Evolutionary conservation across 2,888 invertebrate species (phyloP), one percentile per base, ranked within the genome.

Genomic region (Euzetes globulus): DNA sequence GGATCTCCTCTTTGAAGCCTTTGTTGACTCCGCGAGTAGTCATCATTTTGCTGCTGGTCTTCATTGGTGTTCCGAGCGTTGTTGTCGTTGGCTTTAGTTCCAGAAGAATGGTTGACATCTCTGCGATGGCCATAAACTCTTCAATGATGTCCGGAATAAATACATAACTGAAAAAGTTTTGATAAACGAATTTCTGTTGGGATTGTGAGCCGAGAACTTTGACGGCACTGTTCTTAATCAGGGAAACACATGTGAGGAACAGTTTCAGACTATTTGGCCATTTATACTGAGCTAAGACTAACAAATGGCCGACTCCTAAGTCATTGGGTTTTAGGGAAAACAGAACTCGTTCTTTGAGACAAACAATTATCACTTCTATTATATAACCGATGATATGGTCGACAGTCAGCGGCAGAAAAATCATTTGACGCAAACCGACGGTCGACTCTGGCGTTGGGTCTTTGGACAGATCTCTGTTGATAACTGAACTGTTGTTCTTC

Each of bases 141-240:
- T 77, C 77, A 13, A 77, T 63, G 7, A 77, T 75, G 63, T 76
- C 75, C 9, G 75, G 68, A 50, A 72, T 76, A 22, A 76, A 68
- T 25, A 77, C 52, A 71, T 72, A 77, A 33, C 37, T 52, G 13
- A 68, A 63, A 45, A 77, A 77, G 11, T 27, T 33, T 13, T 65
- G 72, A 45, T 77, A 77, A 25, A 47, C 19, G 33, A 77, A 77
- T 55, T 74, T 76, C 7, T 41, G 47, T 4, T 33, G 37, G 11
- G 72, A 15, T 19, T 29, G 60, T 25, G 17, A 33, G 17, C 17
- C 25, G 27, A 1, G 19, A 27, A 29, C 37, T 22, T 19, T 27
- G 11, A 13, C 47, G 3, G 3, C 3, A 47, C 19, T 11, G 17
- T 45, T 73, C 15, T 22, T 15, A 6, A 77, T 72, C 9, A 19